Base-by-base conservation (phyloP, 1,140 invertebrate genomes). In the Cherax quadricarinatus region DNA sequence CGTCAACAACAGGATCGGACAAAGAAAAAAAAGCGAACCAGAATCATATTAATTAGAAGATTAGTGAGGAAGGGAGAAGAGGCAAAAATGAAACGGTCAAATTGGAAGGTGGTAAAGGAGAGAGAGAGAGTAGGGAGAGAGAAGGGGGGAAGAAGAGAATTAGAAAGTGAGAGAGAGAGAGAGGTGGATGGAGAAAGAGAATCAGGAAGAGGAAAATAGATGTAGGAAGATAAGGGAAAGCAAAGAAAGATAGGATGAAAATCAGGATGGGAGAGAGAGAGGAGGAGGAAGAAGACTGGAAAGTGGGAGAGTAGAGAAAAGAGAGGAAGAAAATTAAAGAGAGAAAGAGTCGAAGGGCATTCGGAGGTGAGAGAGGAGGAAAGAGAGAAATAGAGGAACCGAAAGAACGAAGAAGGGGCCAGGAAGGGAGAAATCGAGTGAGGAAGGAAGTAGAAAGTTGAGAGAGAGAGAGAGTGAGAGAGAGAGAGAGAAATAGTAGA, bases 101-200 rank as follows among this genome's bases (percentile, higher is more conserved):
- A 41, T 41, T 41, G 30, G 30, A 41, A 41, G n/a, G 57, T 24
- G 57, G 81, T 57, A 66, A 4, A 4, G 21, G 12, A 51, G 49
- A 51, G 49, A 51, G 49, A 80, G 49, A 51, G 78, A 51, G 12
- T 30, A 51, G 78, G 41, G 78, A 80, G 78, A 51, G 49, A 66
- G 62, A 16, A 66, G 62, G 18, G 62, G 12, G 14, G 18, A 21
- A 9, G 18, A 16, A 21, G 62, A 66, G 62, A 21, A 18, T 5
- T 10, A 66, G 62, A 9, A 16, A 66, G 62, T 5, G 18, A 21
- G 62, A 66, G 14, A 66, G 62, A 21, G 53, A 57, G 53, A 78
- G 73, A 78, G 41, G 41, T 5, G 82, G 83, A 85, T 53, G 62
- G 83, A 85, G 83, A 57, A 3, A 57, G 53, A 57, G 53, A 57